These are phyloP conservation scores for Trissoscelio sp. DNA, from an alignment of 2,888 invertebrate species.

Conservation along the genomic window DNA sequence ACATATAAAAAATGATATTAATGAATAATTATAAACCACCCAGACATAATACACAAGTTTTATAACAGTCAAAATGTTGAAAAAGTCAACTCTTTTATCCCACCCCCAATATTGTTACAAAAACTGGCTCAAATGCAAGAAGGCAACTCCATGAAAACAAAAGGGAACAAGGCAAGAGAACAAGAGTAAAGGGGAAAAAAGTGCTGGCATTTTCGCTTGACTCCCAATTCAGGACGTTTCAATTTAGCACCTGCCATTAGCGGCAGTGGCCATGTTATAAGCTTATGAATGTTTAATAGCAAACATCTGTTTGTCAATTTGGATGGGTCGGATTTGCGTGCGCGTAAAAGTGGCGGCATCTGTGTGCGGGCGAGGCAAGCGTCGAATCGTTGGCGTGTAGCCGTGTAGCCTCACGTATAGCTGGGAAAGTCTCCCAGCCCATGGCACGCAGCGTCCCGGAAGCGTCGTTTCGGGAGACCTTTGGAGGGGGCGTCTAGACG, in stretches of 20 bases:
- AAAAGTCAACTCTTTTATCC: too few relatives aligned
- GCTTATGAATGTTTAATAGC: slow-evolving; percentile 53
- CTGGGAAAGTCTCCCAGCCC: slow-evolving; percentile 64
- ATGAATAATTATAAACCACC: too few relatives aligned
- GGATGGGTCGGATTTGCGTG: slow-evolving; percentile 13
- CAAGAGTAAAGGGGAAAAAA: not conserved
- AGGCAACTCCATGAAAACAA: slow-evolving; percentile 23
- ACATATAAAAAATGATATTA: too few relatives aligned
- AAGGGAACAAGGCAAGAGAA: slow-evolving; percentile 1
- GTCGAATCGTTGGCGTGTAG: slow-evolving; percentile 38
- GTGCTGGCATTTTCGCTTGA: slow-evolving; percentile 16
- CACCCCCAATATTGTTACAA: not conserved
- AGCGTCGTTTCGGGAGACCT: slow-evolving; percentile 71
- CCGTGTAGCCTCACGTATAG: slow-evolving; percentile 25
- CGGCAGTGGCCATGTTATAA: slow-evolving; percentile 20
- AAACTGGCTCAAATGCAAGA: slow-evolving; percentile 4
- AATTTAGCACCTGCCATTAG: slow-evolving; percentile 52
- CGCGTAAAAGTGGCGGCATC: slow-evolving; percentile 53
- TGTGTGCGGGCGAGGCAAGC: slow-evolving; percentile 34
- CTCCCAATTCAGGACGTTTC: slow-evolving; percentile 17
- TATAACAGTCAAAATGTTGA: too few relatives aligned
- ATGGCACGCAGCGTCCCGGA: slow-evolving; percentile 61
- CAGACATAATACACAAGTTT: too few relatives aligned
- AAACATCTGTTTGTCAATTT: slow-evolving; percentile 55
- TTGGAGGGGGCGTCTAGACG: slow-evolving; percentile 83